Evolutionary conservation across 1,140 invertebrate genomes (phyloP).

Genomic region (Leptinotarsa undecemlineata): DNA sequence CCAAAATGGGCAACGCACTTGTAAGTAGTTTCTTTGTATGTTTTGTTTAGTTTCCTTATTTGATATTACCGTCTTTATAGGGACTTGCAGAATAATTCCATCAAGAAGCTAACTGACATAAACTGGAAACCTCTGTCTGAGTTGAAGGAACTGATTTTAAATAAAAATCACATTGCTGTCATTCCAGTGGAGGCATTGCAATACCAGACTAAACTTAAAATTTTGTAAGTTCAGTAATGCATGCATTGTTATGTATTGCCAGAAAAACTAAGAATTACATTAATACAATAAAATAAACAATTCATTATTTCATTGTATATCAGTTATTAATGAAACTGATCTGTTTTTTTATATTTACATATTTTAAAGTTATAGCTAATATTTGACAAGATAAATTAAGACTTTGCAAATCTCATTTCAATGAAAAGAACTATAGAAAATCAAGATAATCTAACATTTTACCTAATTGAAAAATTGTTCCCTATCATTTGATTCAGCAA

Average conservation of each 20-base stretch:
- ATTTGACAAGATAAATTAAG: too few species aligned
- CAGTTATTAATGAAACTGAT: too few species aligned
- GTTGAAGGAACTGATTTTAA: slow-evolving; percentile 76
- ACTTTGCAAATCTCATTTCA: neutral
- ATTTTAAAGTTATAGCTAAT: too few species aligned
- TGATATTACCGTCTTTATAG: slow-evolving; percentile 56
- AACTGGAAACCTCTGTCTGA: slow-evolving; percentile 73
- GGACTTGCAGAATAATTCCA: slow-evolving; percentile 77
- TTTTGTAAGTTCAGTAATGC: slow-evolving; percentile 64
- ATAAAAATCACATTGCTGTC: slow-evolving; percentile 74
- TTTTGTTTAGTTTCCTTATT: slow-evolving; percentile 10
- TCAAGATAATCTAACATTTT: neutral
- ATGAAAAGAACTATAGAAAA: neutral
- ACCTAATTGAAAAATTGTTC: neutral
- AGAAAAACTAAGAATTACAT: neutral
- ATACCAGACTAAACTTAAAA: slow-evolving; percentile 68
- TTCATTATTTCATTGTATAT: neutral
- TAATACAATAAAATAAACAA: neutral
- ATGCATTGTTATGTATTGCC: neutral
- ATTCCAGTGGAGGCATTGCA: slow-evolving; percentile 75
- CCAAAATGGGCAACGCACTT: slow-evolving; percentile 65
- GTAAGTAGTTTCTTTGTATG: slow-evolving; percentile 56
- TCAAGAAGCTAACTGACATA: slow-evolving; percentile 68
- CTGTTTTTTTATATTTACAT: too few species aligned
- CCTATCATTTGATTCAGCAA: neutral